phyloP scores from a whole-genome alignment of 2,888 invertebrate species.

The Drosophila cognata region DNA sequence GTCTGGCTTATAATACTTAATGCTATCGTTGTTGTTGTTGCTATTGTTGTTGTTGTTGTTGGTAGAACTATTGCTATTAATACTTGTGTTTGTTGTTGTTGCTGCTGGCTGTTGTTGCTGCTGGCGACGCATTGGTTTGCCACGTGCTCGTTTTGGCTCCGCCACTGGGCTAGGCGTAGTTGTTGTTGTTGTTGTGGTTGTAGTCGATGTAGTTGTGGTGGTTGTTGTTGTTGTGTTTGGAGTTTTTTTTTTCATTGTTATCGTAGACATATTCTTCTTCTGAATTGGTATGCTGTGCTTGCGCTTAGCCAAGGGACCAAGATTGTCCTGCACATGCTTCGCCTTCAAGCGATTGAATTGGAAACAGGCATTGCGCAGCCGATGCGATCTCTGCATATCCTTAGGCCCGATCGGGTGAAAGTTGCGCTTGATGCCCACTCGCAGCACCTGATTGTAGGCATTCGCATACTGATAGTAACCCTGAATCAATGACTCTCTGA shows the following conservation, averaged over 20 bases:
- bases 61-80: constrained; percentile 71
- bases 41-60: constrained; percentile 35
- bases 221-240: constrained; percentile 17
- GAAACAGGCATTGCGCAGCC: constrained; percentile 72
- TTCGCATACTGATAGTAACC: constrained; percentile 79
- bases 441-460: constrained; percentile 76
- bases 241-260: constrained; percentile 7
- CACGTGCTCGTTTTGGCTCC: constrained; percentile 48
- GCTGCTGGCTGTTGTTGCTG: constrained; percentile 49
- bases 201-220: constrained; percentile 31
- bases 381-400: constrained; percentile 62
- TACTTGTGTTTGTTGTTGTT: constrained; percentile 60
- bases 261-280: neutral
- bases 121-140: constrained; percentile 45
- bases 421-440: constrained; percentile 81
- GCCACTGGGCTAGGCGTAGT: constrained; percentile 51
- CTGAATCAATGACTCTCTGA: constrained; percentile 78
- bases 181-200: constrained; percentile 47
- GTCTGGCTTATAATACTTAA: constrained; percentile 54
- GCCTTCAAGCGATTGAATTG: constrained; percentile 74
- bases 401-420: constrained; percentile 77
- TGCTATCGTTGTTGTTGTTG: constrained; percentile 44
- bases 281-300: constrained; percentile 18
- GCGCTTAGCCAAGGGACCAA: constrained; percentile 26
- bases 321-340: constrained; percentile 57